Evolutionary conservation across 2,888 invertebrate genomes (phyloP).

Genomic region (Cantharis nigra): DNA sequence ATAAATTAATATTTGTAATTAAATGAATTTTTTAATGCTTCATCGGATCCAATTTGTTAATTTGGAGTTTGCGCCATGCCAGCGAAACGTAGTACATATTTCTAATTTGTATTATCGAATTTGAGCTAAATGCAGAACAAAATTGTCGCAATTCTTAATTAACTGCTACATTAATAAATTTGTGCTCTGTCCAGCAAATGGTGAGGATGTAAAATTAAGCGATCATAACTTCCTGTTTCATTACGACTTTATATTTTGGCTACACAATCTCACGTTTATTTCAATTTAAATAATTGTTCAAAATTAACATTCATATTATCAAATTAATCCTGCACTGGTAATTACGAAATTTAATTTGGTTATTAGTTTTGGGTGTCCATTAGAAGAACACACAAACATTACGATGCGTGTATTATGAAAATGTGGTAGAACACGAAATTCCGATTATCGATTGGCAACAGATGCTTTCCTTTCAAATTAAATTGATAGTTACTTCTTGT

Average conservation of each 20-base stretch:
- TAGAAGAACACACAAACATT: neutral
- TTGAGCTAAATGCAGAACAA: conserved; percentile 38
- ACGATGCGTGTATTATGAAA: neutral
- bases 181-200: conserved; percentile 38
- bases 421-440: neutral
- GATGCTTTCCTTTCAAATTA: neutral
- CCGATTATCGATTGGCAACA: neutral
- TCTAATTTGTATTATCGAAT: conserved; percentile 34
- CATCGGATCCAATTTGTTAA: neutral
- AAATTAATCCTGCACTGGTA: neutral
- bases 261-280: conserved; percentile 44
- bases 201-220: conserved; percentile 47
- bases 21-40: conserved; percentile 21
- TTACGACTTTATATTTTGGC: conserved; percentile 34
- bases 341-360: neutral
- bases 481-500: neutral
- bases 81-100: neutral
- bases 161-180: conserved; percentile 44
- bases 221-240: conserved; percentile 47
- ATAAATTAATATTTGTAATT: conserved; percentile 50
- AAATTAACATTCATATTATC: conserved; percentile 5
- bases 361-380: neutral
- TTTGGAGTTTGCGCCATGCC: neutral
- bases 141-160: conserved; percentile 40
- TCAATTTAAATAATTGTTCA: conserved; percentile 24